Evolutionary conservation across 2,113 vertebrate genomes (phyloP).

Genomic region (Sinocyclocheilus grahami): DNA sequence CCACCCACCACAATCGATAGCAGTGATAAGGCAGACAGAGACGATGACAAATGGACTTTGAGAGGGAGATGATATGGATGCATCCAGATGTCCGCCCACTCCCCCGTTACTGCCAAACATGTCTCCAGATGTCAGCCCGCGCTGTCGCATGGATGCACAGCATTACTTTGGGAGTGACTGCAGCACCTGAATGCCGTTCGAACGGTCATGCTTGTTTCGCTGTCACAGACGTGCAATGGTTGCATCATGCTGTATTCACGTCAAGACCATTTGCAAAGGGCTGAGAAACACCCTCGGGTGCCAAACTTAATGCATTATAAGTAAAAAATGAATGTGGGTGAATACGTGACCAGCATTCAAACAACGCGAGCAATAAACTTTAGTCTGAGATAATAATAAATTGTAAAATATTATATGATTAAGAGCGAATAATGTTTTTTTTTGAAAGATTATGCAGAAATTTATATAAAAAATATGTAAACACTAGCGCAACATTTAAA

Average conservation of each 20-base stretch:
- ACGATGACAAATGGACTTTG: slow-evolving; percentile 56
- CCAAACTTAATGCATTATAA: background rate
- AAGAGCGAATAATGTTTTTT: background rate
- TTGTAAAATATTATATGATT: background rate
- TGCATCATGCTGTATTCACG: background rate
- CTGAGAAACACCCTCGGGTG: background rate
- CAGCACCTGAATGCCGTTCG: background rate
- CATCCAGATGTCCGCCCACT: slow-evolving; percentile 38
- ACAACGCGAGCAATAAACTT: background rate
- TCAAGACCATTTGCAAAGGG: background rate
- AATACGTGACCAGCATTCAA: background rate
- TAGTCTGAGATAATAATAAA: background rate
- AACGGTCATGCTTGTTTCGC: background rate
- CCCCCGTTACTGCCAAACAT: background rate
- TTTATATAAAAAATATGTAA: too few relatives aligned
- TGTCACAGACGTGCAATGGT: background rate
- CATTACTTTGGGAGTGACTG: background rate
- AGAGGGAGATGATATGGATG: slow-evolving; percentile 50
- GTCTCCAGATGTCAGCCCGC: background rate
- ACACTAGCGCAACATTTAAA: too few relatives aligned
- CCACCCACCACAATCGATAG: slow-evolving; percentile 67
- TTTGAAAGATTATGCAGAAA: too few relatives aligned
- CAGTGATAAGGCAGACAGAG: slow-evolving; percentile 65
- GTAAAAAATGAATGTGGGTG: too few relatives aligned
- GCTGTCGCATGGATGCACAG: background rate